Evolutionary conservation across 2,888 invertebrate species (phyloP).

Genomic region (Drosophila greeni): DNA sequence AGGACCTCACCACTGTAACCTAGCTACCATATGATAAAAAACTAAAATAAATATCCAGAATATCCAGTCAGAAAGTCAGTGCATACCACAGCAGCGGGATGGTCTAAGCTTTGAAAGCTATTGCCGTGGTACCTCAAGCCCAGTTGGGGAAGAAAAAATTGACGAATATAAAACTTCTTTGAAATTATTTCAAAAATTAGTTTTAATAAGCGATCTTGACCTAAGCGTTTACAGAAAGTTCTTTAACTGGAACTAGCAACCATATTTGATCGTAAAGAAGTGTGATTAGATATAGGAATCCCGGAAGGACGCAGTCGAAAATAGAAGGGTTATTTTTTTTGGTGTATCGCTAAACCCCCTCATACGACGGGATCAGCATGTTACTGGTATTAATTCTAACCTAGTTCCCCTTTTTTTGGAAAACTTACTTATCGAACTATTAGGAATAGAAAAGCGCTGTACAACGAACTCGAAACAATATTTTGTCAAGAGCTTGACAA

Average conservation of each 20-base stretch:
- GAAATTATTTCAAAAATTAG: constrained; percentile 80
- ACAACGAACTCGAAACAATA: constrained; percentile 88
- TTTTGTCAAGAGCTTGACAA: constrained; percentile 87
- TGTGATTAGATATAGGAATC: constrained; percentile 88
- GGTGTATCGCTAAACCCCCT: constrained; percentile 91
- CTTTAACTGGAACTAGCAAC: constrained; percentile 90
- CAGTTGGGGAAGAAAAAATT: constrained; percentile 72
- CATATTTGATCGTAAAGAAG: constrained; percentile 88
- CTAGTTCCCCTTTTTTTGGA: constrained; percentile 89
- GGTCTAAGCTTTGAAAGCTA: constrained; percentile 81
- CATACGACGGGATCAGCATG: constrained; percentile 89
- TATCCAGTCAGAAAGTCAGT: constrained; percentile 71
- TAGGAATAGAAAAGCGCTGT: too few species aligned
- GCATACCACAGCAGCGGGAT: constrained; percentile 70
- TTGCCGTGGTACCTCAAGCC: constrained; percentile 79
- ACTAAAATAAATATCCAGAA: constrained; percentile 71
- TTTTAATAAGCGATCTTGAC: constrained; percentile 86
- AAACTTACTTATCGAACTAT: too few species aligned
- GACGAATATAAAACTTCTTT: constrained; percentile 67
- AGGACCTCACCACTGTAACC: too few species aligned
- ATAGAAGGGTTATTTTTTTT: constrained; percentile 91
- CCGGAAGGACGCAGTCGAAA: constrained; percentile 89
- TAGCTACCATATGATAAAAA: constrained; percentile 64
- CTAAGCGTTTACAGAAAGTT: constrained; percentile 86
- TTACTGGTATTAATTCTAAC: constrained; percentile 86